Percentiles rank a stretch among this genome's conserved stretches.
Evolutionary conservation across 2,888 invertebrate genomes (phyloP).

Genomic region (Xylophagus ater): DNA sequence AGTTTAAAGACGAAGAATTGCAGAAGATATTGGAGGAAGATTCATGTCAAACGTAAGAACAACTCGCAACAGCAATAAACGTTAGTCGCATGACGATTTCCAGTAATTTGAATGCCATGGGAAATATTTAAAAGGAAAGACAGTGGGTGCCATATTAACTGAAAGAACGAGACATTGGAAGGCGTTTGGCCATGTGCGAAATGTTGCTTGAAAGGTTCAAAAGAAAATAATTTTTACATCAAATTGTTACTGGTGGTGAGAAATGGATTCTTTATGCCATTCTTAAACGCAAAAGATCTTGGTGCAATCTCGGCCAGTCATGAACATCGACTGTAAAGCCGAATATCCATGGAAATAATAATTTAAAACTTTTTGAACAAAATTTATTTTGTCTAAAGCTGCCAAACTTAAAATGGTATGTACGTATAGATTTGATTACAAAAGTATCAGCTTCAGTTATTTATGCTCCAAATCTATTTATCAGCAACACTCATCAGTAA

Average conservation of each 20-base stretch:
- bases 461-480: no score
- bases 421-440: no score
- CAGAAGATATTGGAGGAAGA: no score
- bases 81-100: not conserved
- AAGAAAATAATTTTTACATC: constrained; percentile 1
- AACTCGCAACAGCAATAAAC: not conserved
- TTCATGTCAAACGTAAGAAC: constrained; percentile 1
- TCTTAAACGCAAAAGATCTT: not conserved
- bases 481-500: no score
- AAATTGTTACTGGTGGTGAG: not conserved
- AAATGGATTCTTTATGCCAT: no score
- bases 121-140: not conserved
- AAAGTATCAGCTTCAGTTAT: no score
- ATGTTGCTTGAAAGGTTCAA: not conserved
- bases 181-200: not conserved
- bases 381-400: no score
- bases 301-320: constrained; percentile 1
- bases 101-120: not conserved
- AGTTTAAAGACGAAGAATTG: no score
- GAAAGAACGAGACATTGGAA: constrained; percentile 1
- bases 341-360: no score
- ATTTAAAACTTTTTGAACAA: no score
- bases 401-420: no score
- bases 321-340: constrained; percentile 2
- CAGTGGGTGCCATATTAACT: constrained; percentile 1